Conservation (phyloP, 1,140 invertebrate species). For the Diachasmimorpha longicaudata region DNA sequence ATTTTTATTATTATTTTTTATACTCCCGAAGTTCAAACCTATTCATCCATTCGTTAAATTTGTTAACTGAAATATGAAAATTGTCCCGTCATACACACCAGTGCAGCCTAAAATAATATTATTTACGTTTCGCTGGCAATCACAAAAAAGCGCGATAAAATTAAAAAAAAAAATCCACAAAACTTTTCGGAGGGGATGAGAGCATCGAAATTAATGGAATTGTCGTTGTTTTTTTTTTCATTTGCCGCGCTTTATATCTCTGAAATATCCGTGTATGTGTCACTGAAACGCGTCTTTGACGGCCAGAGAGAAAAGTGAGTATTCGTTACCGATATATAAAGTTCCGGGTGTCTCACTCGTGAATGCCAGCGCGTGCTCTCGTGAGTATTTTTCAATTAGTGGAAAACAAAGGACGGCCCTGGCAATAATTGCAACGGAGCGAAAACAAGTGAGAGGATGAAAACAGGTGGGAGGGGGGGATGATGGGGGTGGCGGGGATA, state of each 20-base stretch:
- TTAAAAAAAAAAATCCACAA: background rate
- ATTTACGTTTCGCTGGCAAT: conserved; percentile 6
- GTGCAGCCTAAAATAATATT: conserved; percentile 12
- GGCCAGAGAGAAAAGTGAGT: conserved; percentile 1
- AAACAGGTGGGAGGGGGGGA: background rate
- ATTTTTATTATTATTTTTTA: background rate
- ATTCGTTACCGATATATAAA: conserved; percentile 22
- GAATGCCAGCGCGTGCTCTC: conserved; percentile 18
- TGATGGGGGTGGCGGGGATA: background rate
- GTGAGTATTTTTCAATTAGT: conserved; percentile 48
- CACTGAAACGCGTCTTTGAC: conserved; percentile 25
- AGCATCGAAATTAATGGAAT: background rate
- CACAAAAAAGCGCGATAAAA: background rate
- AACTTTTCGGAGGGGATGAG: background rate
- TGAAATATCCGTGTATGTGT: background rate
- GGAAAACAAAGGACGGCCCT: conserved; percentile 44
- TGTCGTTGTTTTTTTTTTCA: background rate
- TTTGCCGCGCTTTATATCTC: background rate
- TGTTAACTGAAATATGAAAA: conserved; percentile 14
- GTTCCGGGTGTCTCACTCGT: conserved; percentile 22
- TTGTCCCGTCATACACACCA: conserved; percentile 11
- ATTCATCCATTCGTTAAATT: background rate
- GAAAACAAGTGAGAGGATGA: conserved; percentile 39
- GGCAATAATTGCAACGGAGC: conserved; percentile 50
- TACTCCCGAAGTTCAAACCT: background rate